Percentiles rank a stretch among this genome's conserved stretches.
These are phyloP conservation scores for Listronotus oregonensis DNA, from an alignment of 1,140 invertebrate species.

Conservation along the genomic window DNA sequence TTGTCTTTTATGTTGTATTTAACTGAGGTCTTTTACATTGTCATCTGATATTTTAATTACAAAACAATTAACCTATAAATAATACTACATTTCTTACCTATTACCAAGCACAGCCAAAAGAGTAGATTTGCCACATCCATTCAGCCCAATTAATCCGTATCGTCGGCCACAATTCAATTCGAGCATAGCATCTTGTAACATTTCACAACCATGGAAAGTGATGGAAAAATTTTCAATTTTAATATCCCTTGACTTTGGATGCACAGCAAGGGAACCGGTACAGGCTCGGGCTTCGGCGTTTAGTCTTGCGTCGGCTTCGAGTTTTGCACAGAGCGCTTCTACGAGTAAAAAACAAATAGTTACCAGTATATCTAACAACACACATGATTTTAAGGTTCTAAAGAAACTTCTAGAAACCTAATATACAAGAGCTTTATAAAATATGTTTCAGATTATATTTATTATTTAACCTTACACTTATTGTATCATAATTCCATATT, in stretches of 20 bases:
- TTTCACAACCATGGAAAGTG: slow-evolving; percentile 96
- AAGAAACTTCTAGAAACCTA: too few relatives aligned
- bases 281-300: slow-evolving; percentile 93
- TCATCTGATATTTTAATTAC: too few relatives aligned
- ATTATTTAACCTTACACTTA: too few relatives aligned
- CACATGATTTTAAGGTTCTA: too few relatives aligned
- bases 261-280: slow-evolving; percentile 92
- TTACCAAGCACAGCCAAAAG: slow-evolving; percentile 89
- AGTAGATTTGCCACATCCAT: slow-evolving; percentile 97
- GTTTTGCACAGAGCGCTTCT: slow-evolving; percentile 85
- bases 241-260: slow-evolving; percentile 92
- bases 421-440: too few relatives aligned
- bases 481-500: too few relatives aligned
- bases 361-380: too few relatives aligned
- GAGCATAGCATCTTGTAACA: slow-evolving; percentile 93
- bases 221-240: slow-evolving; percentile 98
- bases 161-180: slow-evolving; percentile 96
- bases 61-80: too few relatives aligned
- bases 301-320: slow-evolving; percentile 87
- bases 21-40: too few relatives aligned
- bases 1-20: too few relatives aligned
- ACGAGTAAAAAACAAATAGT: slow-evolving; percentile 44
- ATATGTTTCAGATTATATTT: too few relatives aligned
- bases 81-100: slow-evolving; percentile 61
- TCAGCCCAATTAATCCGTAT: slow-evolving; percentile 95